Base-by-base conservation (phyloP, 2,797 vertebrate species). In the Notoglanidium macrostoma region DNA sequence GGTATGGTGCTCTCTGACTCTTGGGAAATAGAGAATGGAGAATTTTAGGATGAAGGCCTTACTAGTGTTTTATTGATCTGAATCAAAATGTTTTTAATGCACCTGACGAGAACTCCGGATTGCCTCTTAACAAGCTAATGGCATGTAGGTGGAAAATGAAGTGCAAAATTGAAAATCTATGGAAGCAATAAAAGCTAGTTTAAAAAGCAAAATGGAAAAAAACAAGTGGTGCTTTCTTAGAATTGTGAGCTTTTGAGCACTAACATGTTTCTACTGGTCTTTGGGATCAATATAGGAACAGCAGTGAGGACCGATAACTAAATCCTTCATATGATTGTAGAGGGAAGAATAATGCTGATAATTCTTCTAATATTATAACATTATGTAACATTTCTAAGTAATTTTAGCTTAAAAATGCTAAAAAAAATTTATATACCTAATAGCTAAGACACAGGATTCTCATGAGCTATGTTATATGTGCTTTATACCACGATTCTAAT, bases 1-100 rank as follows among this genome's bases (percentile, higher is more conserved):
- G 11, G 46, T 65, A 78, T 19, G 46, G 12, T 29, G 55, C 70
- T 57, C 29, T 85, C 49, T 51, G 51, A 68, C 79, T 59, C 40
- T 68, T 35, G 44, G 79, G 79, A 86, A 86, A 68, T 67, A n/a
- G 51, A 74, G 51, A 59, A 82, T 72, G 29, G 79, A 79, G 76
- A 57, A 63, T 86, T 89, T 74, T 80, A 49, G 67, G 65, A 65
- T 86, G 67, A 83, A 86, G 87, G 55, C 86, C 85, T 49, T 55
- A 84, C 83, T 87, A 78, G 85, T 57, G 78, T 86, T 90, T 65
- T 87, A 89, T 89, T 87, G 90, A 92, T 91, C 87, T 26, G 70
- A 87, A 88, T 87, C 86, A 89, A 89, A 90, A 87, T 89, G 87
- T 89, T 91, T 89, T 90, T 87, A 90, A 90, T 89, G 89, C 88